phyloP scores from a whole-genome alignment of 2,888 invertebrate genomes.

The Parnassius apollo region DNA sequence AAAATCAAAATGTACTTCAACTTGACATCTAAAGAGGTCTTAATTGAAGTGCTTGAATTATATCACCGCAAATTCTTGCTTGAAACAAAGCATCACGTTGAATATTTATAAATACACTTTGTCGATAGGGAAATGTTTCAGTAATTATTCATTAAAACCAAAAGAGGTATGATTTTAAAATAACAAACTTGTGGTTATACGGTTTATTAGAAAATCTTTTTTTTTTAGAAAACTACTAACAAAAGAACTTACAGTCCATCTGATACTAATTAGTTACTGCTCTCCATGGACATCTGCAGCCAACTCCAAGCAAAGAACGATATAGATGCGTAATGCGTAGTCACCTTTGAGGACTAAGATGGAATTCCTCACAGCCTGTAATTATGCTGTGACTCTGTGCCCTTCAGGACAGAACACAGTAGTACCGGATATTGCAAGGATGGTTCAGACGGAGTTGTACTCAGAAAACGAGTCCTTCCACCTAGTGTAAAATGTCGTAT shows the following conservation, averaged over 20 bases:
- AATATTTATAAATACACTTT: conserved; percentile 52
- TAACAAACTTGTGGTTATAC: neutral
- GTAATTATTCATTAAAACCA: conserved; percentile 1
- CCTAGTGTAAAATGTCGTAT: neutral
- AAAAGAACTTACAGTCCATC: no score
- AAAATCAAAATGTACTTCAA: conserved; percentile 26
- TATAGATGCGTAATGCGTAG: no score
- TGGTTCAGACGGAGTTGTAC: no score
- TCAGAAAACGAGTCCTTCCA: no score
- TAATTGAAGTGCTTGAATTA: conserved; percentile 39
- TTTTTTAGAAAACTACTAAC: neutral
- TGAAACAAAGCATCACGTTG: conserved; percentile 46
- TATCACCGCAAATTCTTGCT: conserved; percentile 33
- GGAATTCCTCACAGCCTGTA: no score
- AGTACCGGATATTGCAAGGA: no score
- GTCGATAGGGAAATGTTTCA: conserved; percentile 8
- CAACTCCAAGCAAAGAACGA: no score
- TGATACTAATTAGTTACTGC: no score
- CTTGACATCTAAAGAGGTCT: conserved; percentile 37
- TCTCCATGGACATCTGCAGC: no score
- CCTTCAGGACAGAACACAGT: no score
- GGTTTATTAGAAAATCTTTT: conserved; percentile 7
- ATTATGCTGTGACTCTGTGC: no score
- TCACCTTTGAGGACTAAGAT: no score
- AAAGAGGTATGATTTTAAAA: neutral